These are phyloP conservation scores for Trichonephila clavata DNA, from an alignment of 1,140 invertebrate species.

Conservation along the genomic window DNA sequence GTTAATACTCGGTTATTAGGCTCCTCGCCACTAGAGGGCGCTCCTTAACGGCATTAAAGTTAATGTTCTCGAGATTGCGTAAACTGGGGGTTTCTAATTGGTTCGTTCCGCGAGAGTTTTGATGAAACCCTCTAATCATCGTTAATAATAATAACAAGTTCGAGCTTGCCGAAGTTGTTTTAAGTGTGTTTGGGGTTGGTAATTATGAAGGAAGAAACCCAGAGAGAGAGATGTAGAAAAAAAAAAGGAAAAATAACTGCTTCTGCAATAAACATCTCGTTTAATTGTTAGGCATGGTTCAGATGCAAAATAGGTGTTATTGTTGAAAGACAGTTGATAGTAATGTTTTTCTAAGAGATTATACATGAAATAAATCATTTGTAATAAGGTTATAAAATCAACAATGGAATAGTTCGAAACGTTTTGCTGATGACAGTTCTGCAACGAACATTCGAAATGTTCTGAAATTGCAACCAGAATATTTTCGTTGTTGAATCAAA, in stretches of 20 bases:
- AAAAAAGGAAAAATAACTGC: neutral
- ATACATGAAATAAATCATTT: neutral
- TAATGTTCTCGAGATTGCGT: slow-evolving; percentile 68
- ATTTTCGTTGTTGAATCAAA: too few relatives aligned
- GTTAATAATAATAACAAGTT: slow-evolving; percentile 73
- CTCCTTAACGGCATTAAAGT: slow-evolving; percentile 69
- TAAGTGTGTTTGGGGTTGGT: slow-evolving; percentile 41
- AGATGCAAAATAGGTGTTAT: neutral
- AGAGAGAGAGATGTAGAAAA: neutral
- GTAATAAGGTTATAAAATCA: neutral
- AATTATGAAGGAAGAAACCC: slow-evolving; percentile 35
- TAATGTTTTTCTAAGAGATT: neutral
- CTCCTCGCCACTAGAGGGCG: slow-evolving; percentile 58
- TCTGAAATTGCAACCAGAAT: too few relatives aligned
- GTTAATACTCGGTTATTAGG: slow-evolving; percentile 63
- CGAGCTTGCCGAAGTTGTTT: slow-evolving; percentile 47
- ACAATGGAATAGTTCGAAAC: neutral
- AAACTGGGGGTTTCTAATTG: slow-evolving; percentile 65
- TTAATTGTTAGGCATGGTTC: neutral
- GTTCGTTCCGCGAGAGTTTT: slow-evolving; percentile 48
- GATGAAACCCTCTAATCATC: slow-evolving; percentile 62
- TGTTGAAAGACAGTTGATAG: neutral
- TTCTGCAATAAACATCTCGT: neutral
- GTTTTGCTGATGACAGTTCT: too few relatives aligned
- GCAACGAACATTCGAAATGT: too few relatives aligned